Conservation (phyloP, 2,888 invertebrate genomes). For the Julus scanicus region DNA sequence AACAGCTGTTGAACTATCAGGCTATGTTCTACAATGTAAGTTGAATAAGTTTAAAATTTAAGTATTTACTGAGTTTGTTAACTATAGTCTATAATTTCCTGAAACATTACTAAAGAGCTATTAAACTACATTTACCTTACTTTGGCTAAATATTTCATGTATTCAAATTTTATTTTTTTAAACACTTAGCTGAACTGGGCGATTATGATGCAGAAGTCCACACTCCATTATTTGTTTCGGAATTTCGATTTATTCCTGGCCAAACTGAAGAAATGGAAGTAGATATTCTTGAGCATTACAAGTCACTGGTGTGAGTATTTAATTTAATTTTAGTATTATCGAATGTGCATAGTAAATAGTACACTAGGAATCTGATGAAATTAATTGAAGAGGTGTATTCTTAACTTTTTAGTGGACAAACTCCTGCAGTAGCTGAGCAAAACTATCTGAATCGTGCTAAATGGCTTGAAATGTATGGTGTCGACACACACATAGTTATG, state of each 20-base stretch:
- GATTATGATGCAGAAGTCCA: constrained; percentile 94
- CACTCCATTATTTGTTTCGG: constrained; percentile 96
- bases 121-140: no score
- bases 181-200: constrained; percentile 87
- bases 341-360: not conserved
- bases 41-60: not conserved
- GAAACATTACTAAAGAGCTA: no score
- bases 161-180: not conserved
- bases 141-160: not conserved
- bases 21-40: constrained; percentile 92
- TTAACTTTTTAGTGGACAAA: constrained; percentile 74
- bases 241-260: constrained; percentile 96
- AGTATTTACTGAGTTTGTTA: not conserved
- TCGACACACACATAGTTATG: constrained; percentile 97
- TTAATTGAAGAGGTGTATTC: not conserved
- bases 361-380: no score
- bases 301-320: constrained; percentile 74
- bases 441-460: constrained; percentile 95
- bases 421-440: constrained; percentile 95
- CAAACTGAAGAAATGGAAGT: constrained; percentile 98
- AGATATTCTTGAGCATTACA: constrained; percentile 90
- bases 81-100: not conserved
- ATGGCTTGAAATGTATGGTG: constrained; percentile 99
- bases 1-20: constrained; percentile 88
- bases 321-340: not conserved